Evolutionary conservation across 37 sponge, comb jelly and placozoan species (phyloP), one percentile per base, ranked within the genome.

Genomic region (Oopsacas minuta): DNA sequence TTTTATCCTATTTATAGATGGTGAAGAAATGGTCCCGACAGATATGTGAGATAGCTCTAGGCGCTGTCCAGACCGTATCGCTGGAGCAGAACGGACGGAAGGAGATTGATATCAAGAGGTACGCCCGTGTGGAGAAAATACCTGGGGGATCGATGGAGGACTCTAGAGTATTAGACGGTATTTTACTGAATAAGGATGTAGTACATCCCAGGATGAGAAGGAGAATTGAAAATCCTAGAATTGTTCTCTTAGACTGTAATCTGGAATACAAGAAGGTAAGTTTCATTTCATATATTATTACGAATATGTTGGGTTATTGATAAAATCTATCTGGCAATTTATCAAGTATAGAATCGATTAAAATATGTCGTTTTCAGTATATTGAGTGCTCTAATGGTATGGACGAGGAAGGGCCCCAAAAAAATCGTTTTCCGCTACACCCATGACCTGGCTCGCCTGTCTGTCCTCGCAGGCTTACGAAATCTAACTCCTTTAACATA

Each of bases 71-170:
- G 81, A 95, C 92, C 36, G 95, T 98, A 0, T 37, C 86, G 36
- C 37, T 89, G 30, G 92, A 93, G 37, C 88, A 90, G 51, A 84
- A 69, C 37, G 94, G 92, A 10, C 83, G 90, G 49, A 91, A 84
- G 51, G 99, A 95, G 88, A 93, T 98, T 38, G 99, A 98, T 84
- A 98, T 98, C 87, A 98, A 98, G 87, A 42, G 95, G 35, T 98
- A 98, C 46, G 95, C 92, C 49, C 86, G 86, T 52, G 92, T 97
- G 46, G 99, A 97, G 85, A 97, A 92, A 91, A 86, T 95, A 36
- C 99, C 99, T 0, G 95, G 99, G 75, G 99, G 95, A 1, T 87
- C 85, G 8, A 86, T 95, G 23, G 95, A 98, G 37, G 95, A 94
- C 17, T 93, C 92, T 23, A 85, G 89, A 61, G 92, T 95, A 10